Conservation (phyloP, 2,113 vertebrate genomes). For the Cnemophilus loriae region DNA sequence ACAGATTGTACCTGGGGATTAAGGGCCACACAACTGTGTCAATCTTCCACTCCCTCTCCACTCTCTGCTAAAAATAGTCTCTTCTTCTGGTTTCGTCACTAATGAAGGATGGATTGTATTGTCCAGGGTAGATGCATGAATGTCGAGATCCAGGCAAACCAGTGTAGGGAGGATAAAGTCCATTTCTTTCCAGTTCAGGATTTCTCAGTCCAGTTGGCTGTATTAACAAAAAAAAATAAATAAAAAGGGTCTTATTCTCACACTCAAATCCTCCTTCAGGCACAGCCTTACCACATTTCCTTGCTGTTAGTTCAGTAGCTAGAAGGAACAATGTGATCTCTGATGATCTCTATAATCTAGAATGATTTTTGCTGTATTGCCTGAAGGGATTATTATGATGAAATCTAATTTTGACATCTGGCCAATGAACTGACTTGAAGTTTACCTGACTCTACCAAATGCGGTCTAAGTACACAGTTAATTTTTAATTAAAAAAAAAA, state of each 20-base stretch:
- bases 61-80: slow-evolving; percentile 88
- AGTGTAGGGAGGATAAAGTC: slow-evolving; percentile 87
- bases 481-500: not conserved
- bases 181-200: slow-evolving; percentile 91
- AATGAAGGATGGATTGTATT: slow-evolving; percentile 95
- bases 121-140: slow-evolving; percentile 95
- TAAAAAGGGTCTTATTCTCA: not conserved
- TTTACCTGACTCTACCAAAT: not conserved
- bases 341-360: not conserved
- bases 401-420: not conserved
- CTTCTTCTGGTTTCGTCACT: slow-evolving; percentile 93
- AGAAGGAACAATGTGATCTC: not conserved
- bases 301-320: not conserved
- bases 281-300: not conserved
- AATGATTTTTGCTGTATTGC: not conserved
- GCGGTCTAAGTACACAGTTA: not conserved
- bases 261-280: not conserved
- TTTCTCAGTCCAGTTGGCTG: slow-evolving; percentile 83
- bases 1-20: slow-evolving; percentile 7
- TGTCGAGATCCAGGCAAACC: slow-evolving; percentile 93
- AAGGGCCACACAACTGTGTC: not conserved
- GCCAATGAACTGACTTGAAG: not conserved
- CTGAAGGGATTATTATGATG: not conserved
- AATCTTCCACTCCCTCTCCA: not conserved
- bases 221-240: slow-evolving; percentile 44